Evolutionary conservation across 2,113 vertebrate species (phyloP).

Genomic region (Ondatra zibethicus): DNA sequence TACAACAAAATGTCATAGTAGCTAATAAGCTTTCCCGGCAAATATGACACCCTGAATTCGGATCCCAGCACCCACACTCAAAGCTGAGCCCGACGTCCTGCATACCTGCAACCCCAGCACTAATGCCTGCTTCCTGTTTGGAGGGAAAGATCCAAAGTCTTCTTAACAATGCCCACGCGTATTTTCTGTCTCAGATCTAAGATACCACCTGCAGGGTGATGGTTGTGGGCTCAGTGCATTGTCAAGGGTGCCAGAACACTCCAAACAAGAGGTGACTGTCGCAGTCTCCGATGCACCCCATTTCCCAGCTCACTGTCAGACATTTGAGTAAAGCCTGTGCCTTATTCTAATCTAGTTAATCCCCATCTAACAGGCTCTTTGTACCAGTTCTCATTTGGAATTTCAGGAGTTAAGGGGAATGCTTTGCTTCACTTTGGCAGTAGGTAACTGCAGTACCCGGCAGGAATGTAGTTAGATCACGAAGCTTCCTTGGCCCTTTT

Average conservation of each 20-base stretch:
- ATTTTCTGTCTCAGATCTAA: background rate
- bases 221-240: background rate
- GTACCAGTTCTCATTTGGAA: background rate
- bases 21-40: background rate
- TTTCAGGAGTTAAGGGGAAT: background rate
- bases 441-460: background rate
- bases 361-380: background rate
- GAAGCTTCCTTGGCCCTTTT: background rate
- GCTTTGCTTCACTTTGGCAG: background rate
- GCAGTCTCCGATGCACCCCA: fast-evolving
- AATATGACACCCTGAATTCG: too few species aligned
- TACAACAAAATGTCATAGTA: background rate
- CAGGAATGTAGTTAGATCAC: background rate
- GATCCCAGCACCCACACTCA: background rate
- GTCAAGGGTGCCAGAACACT: background rate
- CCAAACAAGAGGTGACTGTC: background rate
- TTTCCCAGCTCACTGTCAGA: background rate
- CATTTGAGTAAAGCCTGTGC: background rate
- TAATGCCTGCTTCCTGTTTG: background rate
- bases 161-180: background rate
- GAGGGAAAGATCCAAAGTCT: background rate
- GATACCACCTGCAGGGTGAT: background rate
- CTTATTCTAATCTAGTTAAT: background rate
- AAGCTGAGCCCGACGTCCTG: background rate
- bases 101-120: background rate